These are phyloP conservation scores for Sarotherodon lohbergeri DNA, from an alignment of 2,113 vertebrate species.

Conservation along the genomic window DNA sequence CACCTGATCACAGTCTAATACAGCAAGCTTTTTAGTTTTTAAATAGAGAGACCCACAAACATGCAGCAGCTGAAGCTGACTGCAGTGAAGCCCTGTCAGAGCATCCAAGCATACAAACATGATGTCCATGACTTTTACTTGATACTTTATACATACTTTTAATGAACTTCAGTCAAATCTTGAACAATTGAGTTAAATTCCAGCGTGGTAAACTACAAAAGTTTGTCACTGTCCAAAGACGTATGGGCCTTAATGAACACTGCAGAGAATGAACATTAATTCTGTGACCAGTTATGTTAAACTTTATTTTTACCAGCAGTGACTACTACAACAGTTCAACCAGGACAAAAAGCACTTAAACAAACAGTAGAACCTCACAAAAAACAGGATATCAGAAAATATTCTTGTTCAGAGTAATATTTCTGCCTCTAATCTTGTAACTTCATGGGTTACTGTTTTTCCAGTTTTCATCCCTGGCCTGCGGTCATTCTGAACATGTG, in stretches of 20 bases:
- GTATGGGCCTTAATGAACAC: neutral
- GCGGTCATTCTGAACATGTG: neutral
- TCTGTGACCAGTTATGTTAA: neutral
- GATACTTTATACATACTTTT: neutral
- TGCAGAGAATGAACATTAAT: neutral
- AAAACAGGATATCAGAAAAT: neutral
- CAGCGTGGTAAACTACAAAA: neutral
- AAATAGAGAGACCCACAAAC: neutral
- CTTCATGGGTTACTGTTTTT: neutral
- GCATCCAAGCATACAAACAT: neutral
- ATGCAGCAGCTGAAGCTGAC: neutral
- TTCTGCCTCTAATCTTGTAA: neutral
- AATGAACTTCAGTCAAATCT: neutral
- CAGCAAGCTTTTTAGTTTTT: neutral
- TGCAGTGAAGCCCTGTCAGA: neutral
- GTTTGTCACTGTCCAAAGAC: neutral
- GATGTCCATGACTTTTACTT: neutral
- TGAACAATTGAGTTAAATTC: neutral
- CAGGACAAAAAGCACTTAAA: neutral
- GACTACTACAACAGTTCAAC: neutral
- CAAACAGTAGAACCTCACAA: accelerated
- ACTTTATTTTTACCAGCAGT: neutral
- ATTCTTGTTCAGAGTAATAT: neutral
- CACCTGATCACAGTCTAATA: neutral
- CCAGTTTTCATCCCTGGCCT: neutral